Conservation (phyloP, 2,797 vertebrate species). For the Gallinago stenura region DNA sequence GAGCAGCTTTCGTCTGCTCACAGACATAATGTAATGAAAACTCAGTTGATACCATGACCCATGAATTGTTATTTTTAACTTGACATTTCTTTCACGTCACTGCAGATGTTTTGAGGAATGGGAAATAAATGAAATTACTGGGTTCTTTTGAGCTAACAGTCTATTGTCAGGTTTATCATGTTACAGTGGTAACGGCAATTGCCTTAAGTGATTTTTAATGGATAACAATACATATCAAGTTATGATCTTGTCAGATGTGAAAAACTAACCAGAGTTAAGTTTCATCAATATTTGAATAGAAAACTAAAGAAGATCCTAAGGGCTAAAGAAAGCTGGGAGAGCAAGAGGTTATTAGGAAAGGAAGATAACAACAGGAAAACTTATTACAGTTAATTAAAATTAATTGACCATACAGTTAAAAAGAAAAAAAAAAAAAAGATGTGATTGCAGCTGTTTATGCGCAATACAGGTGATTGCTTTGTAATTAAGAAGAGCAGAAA, state of each 20-base stretch:
- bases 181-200: slow-evolving; percentile 47
- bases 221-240: slow-evolving; percentile 39
- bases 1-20: background rate
- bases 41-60: slow-evolving; percentile 10
- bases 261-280: slow-evolving; percentile 1
- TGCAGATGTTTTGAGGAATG: slow-evolving; percentile 55
- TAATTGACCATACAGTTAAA: background rate
- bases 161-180: slow-evolving; percentile 54
- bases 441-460: background rate
- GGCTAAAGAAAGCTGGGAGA: background rate
- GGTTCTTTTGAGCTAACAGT: slow-evolving; percentile 51
- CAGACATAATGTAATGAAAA: slow-evolving; percentile 20
- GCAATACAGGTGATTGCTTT: background rate
- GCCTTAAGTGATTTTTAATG: slow-evolving; percentile 61
- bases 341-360: background rate
- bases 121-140: slow-evolving; percentile 51
- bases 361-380: background rate
- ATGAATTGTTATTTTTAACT: slow-evolving; percentile 69
- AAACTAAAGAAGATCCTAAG: background rate
- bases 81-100: slow-evolving; percentile 68
- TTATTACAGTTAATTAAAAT: slow-evolving; percentile 16
- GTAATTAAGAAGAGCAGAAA: slow-evolving; percentile 8
- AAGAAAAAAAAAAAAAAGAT: background rate
- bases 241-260: slow-evolving; percentile 58
- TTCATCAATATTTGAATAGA: background rate